Percentiles rank a stretch among this genome's conserved stretches.
phyloP scores from a whole-genome alignment of 2,888 invertebrate genomes.

The Rhodophaea formosa region DNA sequence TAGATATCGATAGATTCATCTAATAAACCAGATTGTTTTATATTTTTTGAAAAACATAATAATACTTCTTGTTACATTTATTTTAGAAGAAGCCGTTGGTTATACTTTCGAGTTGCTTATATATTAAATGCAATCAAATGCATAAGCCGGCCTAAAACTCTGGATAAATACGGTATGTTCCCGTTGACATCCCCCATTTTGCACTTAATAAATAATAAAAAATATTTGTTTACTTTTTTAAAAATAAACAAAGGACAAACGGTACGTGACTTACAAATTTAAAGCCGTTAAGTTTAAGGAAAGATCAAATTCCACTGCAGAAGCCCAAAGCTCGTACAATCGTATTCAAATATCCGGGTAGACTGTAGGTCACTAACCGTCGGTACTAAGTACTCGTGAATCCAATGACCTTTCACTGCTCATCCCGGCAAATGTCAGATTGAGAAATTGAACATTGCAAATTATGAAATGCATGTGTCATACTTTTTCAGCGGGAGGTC shows the following conservation, averaged over 20 bases:
- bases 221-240: too few relatives aligned
- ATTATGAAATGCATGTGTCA: slow-evolving; percentile 33
- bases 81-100: too few relatives aligned
- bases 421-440: slow-evolving; percentile 63
- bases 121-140: too few relatives aligned
- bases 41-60: too few relatives aligned
- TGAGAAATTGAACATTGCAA: slow-evolving; percentile 52
- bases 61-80: too few relatives aligned
- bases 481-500: slow-evolving; percentile 7
- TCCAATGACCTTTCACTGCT: slow-evolving; percentile 54
- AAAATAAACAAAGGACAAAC: slow-evolving; percentile 1
- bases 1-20: too few relatives aligned
- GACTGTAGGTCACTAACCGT: slow-evolving; percentile 32
- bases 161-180: too few relatives aligned
- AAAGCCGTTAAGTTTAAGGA: not conserved
- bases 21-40: too few relatives aligned
- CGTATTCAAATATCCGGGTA: slow-evolving; percentile 19
- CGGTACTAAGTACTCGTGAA: slow-evolving; percentile 22
- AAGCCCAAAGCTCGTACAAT: slow-evolving; percentile 1
- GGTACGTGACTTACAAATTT: not conserved
- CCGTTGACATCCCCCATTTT: too few relatives aligned
- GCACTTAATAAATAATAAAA: too few relatives aligned
- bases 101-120: too few relatives aligned
- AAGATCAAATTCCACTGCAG: slow-evolving; percentile 3
- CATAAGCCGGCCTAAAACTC: too few relatives aligned